phyloP scores from a whole-genome alignment of 2,797 vertebrate genomes.

The Microtus agrestis region DNA sequence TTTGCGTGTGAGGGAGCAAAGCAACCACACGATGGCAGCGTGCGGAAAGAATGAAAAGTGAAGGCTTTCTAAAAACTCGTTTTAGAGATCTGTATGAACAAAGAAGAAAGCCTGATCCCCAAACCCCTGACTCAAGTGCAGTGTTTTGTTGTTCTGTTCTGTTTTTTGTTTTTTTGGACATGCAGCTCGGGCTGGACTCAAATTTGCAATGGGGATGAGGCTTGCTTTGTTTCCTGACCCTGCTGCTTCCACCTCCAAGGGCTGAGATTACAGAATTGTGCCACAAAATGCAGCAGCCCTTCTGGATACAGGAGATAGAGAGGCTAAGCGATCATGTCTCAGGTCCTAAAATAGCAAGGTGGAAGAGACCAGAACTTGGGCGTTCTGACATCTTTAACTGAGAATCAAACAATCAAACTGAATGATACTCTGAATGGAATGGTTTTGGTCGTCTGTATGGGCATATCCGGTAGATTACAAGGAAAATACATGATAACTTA shows the following conservation, averaged over 20 bases:
- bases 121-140: neutral
- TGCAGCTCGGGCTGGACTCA: neutral
- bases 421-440: constrained; percentile 2
- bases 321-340: neutral
- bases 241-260: neutral
- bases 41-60: constrained; percentile 82
- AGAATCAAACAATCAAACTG: neutral
- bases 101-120: constrained; percentile 29
- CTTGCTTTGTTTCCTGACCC: neutral
- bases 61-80: neutral
- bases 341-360: neutral
- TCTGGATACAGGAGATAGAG: neutral
- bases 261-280: neutral
- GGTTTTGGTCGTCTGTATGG: neutral
- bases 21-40: constrained; percentile 87
- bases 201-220: neutral
- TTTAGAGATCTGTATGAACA: neutral
- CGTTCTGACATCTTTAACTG: constrained; percentile 17
- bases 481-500: constrained; percentile 27
- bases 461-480: constrained; percentile 1
- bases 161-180: neutral
- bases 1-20: constrained; percentile 66
- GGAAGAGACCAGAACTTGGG: neutral
- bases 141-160: neutral
- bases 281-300: neutral